Evolutionary conservation across 2,888 invertebrate genomes (phyloP).

Genomic region (Epirrita christyi): DNA sequence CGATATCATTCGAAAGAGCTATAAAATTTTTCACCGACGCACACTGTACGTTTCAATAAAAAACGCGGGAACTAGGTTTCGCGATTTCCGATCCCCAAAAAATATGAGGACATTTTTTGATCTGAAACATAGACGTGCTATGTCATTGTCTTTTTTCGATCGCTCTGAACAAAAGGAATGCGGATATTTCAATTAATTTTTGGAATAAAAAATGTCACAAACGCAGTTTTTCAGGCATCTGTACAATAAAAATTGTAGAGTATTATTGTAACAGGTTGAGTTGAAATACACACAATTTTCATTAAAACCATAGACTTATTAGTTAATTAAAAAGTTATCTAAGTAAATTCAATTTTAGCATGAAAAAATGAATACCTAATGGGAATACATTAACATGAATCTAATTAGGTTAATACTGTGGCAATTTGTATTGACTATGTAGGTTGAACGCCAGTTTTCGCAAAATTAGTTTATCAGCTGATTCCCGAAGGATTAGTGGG

Average conservation of each 20-base stretch:
- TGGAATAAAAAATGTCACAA: neutral
- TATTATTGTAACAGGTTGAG: neutral
- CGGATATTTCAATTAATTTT: neutral
- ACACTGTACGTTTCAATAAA: constrained; percentile 37
- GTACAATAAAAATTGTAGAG: neutral
- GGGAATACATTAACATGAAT: constrained; percentile 43
- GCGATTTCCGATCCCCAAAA: constrained; percentile 27
- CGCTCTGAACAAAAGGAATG: constrained; percentile 1
- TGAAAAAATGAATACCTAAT: constrained; percentile 38
- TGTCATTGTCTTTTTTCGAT: constrained; percentile 11
- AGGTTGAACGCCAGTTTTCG: constrained; percentile 39
- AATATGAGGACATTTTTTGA: constrained; percentile 32
- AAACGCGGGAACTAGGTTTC: constrained; percentile 30
- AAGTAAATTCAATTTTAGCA: constrained; percentile 34
- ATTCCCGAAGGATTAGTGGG: constrained; percentile 41
- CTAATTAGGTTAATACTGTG: constrained; percentile 56
- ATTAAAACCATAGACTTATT: constrained; percentile 2
- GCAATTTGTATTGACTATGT: constrained; percentile 42
- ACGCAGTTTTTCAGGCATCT: neutral
- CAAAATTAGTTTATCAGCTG: constrained; percentile 51
- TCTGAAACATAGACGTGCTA: constrained; percentile 13
- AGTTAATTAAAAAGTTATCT: constrained; percentile 22
- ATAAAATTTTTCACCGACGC: constrained; percentile 45
- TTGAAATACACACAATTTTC: too few species aligned
- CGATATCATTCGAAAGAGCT: constrained; percentile 58